Percentiles rank a stretch among this genome's conserved stretches.
Evolutionary conservation across 2,888 invertebrate genomes (phyloP).

Genomic region (Lutraria lutraria): DNA sequence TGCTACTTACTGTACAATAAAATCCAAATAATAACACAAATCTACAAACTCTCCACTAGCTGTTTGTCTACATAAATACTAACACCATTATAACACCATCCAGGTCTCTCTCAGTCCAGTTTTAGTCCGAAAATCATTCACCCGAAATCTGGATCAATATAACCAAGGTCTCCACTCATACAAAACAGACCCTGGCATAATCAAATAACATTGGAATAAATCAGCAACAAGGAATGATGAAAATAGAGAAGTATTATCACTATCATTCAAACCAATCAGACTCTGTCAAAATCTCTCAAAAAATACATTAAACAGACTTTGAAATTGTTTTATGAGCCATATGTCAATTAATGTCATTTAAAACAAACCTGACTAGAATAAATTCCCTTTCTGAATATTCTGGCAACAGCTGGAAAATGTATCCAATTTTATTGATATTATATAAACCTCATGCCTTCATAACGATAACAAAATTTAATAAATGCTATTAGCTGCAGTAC

Average conservation of each 20-base stretch:
- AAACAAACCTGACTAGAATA: neutral
- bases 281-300: neutral
- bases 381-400: neutral
- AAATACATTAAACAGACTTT: neutral
- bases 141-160: neutral
- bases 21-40: too few relatives aligned
- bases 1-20: too few relatives aligned
- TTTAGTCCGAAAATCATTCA: neutral
- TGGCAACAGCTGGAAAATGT: constrained; percentile 1
- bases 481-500: neutral
- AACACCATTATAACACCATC: too few relatives aligned
- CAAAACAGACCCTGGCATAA: neutral
- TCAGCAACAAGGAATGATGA: neutral
- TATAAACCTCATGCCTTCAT: neutral
- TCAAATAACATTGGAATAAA: neutral
- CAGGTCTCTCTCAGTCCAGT: neutral
- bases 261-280: neutral
- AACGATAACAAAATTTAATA: constrained; percentile 3
- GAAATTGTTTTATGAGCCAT: neutral
- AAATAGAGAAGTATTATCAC: neutral
- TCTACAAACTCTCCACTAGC: too few relatives aligned
- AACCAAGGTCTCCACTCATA: neutral
- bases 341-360: neutral
- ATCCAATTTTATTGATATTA: neutral
- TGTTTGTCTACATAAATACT: too few relatives aligned